Evolutionary conservation across 2,113 vertebrate genomes (phyloP).

Genomic region (Caranx melampygus): DNA sequence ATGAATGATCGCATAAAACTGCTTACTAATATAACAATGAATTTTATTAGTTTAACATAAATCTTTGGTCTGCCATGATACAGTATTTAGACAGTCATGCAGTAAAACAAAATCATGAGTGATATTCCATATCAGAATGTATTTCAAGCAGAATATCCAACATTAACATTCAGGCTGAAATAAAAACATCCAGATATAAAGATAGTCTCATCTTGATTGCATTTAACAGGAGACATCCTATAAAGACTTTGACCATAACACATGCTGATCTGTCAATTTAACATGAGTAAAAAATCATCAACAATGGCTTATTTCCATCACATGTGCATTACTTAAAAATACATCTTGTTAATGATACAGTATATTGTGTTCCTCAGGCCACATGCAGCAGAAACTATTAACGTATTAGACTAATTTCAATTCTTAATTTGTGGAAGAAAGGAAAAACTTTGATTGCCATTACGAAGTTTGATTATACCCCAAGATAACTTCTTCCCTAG

Average conservation of each 20-base stretch:
- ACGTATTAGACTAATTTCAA: neutral
- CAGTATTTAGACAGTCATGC: neutral
- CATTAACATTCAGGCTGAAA: conserved; percentile 21
- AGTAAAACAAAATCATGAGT: neutral
- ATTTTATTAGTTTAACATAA: conserved; percentile 19
- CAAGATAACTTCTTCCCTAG: too few relatives aligned
- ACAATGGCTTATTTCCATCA: too few relatives aligned
- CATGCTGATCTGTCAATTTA: neutral
- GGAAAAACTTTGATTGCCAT: neutral
- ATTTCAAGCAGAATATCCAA: neutral
- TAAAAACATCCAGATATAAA: conserved; percentile 42
- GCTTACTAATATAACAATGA: neutral
- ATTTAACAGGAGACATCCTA: neutral
- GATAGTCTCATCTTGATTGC: conserved; percentile 30
- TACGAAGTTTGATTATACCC: too few relatives aligned
- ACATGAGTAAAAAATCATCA: neutral
- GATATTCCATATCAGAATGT: conserved; percentile 1
- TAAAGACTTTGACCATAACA: neutral
- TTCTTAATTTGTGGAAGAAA: neutral
- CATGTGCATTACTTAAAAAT: neutral
- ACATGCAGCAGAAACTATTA: neutral
- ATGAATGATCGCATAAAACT: conserved; percentile 5
- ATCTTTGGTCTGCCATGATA: conserved; percentile 8
- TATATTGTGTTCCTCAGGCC: neutral
- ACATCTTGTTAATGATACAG: neutral